Percentiles rank a stretch among this genome's conserved stretches.
phyloP scores from a whole-genome alignment of 1,140 invertebrate species.

The Bactericera cockerelli region DNA sequence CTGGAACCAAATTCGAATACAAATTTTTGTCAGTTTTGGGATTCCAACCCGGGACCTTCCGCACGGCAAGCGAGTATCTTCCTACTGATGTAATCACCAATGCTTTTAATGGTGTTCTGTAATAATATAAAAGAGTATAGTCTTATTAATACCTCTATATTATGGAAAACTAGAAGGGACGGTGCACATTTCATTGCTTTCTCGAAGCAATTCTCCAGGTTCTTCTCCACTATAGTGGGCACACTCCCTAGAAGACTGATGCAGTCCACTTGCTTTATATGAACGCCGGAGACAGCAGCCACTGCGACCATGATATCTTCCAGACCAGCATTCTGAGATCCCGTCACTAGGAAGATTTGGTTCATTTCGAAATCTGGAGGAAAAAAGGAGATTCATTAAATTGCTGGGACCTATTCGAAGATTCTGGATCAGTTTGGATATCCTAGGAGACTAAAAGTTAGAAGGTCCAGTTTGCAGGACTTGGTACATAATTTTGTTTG shows the following conservation, averaged over 20 bases:
- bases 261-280: conserved; percentile 41
- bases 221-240: conserved; percentile 49
- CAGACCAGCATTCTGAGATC: conserved; percentile 40
- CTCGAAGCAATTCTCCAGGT: conserved; percentile 42
- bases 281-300: conserved; percentile 37
- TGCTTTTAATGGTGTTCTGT: no score
- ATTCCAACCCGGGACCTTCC: no score
- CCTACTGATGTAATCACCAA: no score
- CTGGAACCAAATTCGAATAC: no score
- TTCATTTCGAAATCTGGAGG: conserved; percentile 28
- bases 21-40: no score
- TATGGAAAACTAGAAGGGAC: conserved; percentile 47
- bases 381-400: conserved; percentile 6
- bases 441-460: no score
- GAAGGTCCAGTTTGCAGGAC: not conserved
- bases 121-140: no score
- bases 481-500: not conserved
- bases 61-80: no score
- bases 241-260: conserved; percentile 46
- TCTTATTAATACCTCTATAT: conserved; percentile 23
- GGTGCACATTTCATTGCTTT: conserved; percentile 39
- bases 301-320: conserved; percentile 32
- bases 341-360: conserved; percentile 41
- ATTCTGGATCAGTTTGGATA: not conserved
- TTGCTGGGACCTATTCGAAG: not conserved